phyloP scores from a whole-genome alignment of 2,797 vertebrate genomes.

The Falco novaeseelandiae region DNA sequence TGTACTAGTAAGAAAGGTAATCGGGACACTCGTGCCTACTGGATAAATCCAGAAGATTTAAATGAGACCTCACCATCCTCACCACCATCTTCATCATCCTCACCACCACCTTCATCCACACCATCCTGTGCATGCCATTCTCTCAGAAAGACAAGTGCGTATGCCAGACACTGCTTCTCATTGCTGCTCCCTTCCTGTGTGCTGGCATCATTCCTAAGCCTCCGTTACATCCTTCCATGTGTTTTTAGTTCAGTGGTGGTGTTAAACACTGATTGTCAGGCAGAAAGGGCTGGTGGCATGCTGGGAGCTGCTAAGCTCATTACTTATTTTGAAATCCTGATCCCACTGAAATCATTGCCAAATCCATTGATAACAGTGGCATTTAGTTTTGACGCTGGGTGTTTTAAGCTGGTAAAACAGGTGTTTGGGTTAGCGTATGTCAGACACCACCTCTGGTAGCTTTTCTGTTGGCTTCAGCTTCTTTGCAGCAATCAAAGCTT shows the following conservation, averaged over 20 bases:
- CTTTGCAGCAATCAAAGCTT: not conserved
- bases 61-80: constrained; percentile 72
- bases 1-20: constrained; percentile 92
- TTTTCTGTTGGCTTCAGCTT: constrained; percentile 27
- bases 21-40: constrained; percentile 85
- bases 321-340: not conserved
- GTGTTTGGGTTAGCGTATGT: not conserved
- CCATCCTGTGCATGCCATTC: constrained; percentile 82
- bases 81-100: constrained; percentile 61
- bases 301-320: not conserved
- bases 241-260: not conserved
- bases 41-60: constrained; percentile 89
- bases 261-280: not conserved
- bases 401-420: not conserved
- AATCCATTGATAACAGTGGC: not conserved
- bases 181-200: constrained; percentile 3
- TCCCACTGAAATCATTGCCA: not conserved
- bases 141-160: constrained; percentile 82
- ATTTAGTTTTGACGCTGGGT: not conserved
- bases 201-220: constrained; percentile 19
- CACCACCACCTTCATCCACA: constrained; percentile 72
- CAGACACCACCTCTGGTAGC: not conserved
- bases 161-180: constrained; percentile 76
- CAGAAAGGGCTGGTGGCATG: not conserved
- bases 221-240: not conserved